Conservation (phyloP, 2,797 vertebrate genomes). For the Silurus lanzhouensis region DNA sequence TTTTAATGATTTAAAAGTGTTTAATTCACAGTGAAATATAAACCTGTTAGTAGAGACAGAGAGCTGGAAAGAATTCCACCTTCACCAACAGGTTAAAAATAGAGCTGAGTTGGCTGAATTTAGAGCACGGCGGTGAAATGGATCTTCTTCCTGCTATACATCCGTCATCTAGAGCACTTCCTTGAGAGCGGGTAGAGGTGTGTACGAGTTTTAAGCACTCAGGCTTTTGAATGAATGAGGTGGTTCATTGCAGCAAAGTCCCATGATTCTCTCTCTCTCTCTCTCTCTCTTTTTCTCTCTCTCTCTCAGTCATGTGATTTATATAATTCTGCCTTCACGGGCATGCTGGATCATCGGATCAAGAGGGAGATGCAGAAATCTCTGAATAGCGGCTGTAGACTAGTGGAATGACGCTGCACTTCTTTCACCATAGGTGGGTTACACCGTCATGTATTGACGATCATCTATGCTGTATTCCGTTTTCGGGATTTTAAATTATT, state of each 20-base stretch:
- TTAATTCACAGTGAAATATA: too few relatives aligned
- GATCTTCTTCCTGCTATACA: not conserved
- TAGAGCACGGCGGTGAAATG: not conserved
- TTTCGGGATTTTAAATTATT: not conserved
- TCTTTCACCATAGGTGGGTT: not conserved
- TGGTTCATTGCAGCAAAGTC: constrained; percentile 22
- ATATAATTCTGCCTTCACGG: constrained; percentile 30
- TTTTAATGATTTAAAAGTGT: too few relatives aligned
- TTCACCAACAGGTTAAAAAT: not conserved
- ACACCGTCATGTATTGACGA: too few relatives aligned
- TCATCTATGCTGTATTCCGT: not conserved
- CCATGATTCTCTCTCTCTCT: constrained; percentile 19
- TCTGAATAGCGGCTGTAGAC: constrained; percentile 2
- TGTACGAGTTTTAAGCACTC: not conserved
- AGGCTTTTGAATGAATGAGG: constrained; percentile 22
- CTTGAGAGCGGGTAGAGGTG: not conserved
- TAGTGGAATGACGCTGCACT: not conserved
- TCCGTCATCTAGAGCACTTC: not conserved
- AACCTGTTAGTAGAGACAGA: too few relatives aligned
- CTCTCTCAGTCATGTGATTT: constrained; percentile 30
- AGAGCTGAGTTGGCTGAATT: not conserved
- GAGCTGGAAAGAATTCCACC: not conserved
- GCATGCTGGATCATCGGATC: constrained; percentile 23
- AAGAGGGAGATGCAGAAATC: constrained; percentile 21
- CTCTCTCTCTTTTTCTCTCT: too few relatives aligned